Percentiles rank a stretch among this genome's conserved stretches.
Evolutionary conservation across 2,113 vertebrate species (phyloP).

Genomic region (Heloderma charlesbogerti): DNA sequence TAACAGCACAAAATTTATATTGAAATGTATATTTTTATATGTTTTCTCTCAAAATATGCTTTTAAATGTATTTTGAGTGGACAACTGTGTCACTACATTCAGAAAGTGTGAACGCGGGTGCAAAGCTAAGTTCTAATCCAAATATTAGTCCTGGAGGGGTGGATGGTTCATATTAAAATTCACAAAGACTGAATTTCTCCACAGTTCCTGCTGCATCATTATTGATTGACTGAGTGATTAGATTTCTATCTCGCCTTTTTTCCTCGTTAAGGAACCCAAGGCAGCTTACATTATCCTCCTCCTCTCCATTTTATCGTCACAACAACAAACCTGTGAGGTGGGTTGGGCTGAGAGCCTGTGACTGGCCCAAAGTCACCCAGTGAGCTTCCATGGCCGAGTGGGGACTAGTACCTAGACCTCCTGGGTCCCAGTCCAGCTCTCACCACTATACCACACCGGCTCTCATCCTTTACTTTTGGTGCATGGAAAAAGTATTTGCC

Average conservation of each 20-base stretch:
- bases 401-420: no score
- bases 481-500: neutral
- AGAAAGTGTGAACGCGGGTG: neutral
- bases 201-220: neutral
- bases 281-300: no score
- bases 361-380: no score
- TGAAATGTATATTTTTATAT: neutral
- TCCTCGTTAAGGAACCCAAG: no score
- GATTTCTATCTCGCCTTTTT: no score
- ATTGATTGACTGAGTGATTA: no score
- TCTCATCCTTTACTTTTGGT: neutral
- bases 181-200: neutral
- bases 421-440: no score
- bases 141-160: neutral
- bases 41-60: neutral
- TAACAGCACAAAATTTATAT: neutral
- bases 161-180: neutral
- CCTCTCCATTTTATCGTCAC: no score
- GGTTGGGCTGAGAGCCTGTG: no score
- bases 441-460: no score
- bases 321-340: no score
- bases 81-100: neutral
- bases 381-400: no score
- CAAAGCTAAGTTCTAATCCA: neutral
- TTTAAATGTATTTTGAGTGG: neutral